Percentiles rank a stretch among this genome's conserved stretches.
Conservation (phyloP, 30 jellyfish, hydroid and myxozoan species). For the Aurelia aurita complex sp. Pacific region DNA sequence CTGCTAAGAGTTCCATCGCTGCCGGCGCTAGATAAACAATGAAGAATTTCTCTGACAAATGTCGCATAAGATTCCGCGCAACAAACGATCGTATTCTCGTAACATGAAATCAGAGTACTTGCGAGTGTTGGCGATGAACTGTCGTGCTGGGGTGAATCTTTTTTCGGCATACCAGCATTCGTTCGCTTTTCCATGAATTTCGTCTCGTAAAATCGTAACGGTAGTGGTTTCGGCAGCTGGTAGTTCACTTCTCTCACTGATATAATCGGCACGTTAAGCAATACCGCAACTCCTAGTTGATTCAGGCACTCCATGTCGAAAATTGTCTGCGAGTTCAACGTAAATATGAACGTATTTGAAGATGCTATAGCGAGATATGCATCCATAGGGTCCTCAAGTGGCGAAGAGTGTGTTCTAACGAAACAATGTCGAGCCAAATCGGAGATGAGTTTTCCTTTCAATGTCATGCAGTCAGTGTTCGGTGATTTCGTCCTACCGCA, state of each 20-base stretch:
- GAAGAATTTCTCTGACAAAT: slow-evolving; percentile 24
- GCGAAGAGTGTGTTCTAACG: slow-evolving; percentile 66
- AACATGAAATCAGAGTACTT: slow-evolving; percentile 23
- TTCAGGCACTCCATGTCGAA: slow-evolving; percentile 66
- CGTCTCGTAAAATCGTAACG: slow-evolving; percentile 67
- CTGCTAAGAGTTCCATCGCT: slow-evolving; percentile 1
- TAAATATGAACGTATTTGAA: slow-evolving; percentile 82
- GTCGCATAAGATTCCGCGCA: slow-evolving; percentile 8
- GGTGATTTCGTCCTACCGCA: slow-evolving; percentile 34
- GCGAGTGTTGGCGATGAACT: slow-evolving; percentile 48
- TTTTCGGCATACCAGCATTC: background rate
- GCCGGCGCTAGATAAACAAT: slow-evolving; percentile 15
- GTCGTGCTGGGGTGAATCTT: slow-evolving; percentile 4
- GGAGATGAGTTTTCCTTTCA: slow-evolving; percentile 57
- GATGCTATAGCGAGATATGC: slow-evolving; percentile 67
- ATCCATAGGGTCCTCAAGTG: slow-evolving; percentile 60
- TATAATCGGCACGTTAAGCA: slow-evolving; percentile 82
- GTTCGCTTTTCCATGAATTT: slow-evolving; percentile 68
- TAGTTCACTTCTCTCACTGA: slow-evolving; percentile 69
- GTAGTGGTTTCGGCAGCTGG: slow-evolving; percentile 69
- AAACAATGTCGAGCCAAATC: slow-evolving; percentile 67
- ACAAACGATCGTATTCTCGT: slow-evolving; percentile 27
- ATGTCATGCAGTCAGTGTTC: slow-evolving; percentile 12
- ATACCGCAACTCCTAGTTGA: slow-evolving; percentile 90
- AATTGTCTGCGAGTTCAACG: slow-evolving; percentile 45